These are phyloP conservation scores for Tiaroga cobitis DNA, from an alignment of 2,797 vertebrate species.

Conservation along the genomic window DNA sequence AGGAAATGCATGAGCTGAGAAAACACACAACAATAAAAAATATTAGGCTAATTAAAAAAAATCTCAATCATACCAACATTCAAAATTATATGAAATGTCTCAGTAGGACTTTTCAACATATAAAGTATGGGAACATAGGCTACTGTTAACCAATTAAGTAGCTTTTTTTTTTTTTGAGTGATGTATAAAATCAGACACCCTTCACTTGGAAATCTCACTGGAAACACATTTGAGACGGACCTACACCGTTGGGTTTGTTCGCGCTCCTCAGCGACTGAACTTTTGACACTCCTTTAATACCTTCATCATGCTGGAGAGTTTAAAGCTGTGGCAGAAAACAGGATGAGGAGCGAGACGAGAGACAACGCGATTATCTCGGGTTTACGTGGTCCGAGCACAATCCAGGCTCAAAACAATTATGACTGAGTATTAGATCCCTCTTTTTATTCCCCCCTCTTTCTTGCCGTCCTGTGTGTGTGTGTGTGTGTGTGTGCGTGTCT, in stretches of 20 bases:
- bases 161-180: too few species aligned
- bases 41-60: too few species aligned
- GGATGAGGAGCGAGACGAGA: conserved; percentile 1
- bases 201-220: neutral
- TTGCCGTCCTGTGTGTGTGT: neutral
- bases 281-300: neutral
- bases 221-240: neutral
- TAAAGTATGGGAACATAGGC: neutral
- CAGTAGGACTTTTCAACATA: neutral
- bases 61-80: neutral
- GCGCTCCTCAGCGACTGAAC: neutral
- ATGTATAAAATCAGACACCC: neutral
- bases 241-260: neutral
- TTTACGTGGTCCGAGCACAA: neutral
- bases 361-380: neutral
- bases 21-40: neutral
- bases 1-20: neutral
- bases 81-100: neutral
- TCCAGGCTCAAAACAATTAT: neutral
- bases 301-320: neutral
- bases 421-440: neutral
- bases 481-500: neutral
- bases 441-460: neutral
- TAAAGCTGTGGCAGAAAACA: neutral
- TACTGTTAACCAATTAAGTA: neutral